Evolutionary conservation across 2,888 invertebrate genomes (phyloP), one percentile per base, ranked within the genome.

Genomic region (Smittia sp.): DNA sequence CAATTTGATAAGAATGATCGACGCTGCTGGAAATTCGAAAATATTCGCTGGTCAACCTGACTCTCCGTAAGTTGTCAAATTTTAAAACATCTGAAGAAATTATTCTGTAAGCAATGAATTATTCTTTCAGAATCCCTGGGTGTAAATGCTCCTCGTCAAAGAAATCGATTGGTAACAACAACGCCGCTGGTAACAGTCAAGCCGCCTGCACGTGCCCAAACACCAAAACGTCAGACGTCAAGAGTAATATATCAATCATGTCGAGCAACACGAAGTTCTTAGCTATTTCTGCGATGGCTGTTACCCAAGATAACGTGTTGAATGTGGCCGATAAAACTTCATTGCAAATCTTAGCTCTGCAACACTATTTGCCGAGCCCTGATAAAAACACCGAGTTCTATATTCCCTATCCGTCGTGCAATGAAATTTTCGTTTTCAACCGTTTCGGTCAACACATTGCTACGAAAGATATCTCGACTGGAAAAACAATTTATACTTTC

Each of bases 261-360:
- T 95, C 96, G 1, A 93, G 94, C 1, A 95, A 94, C 80, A 94
- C 96, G 0, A 89, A 92, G 80, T 94, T 96, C 83, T 91, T 91
- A 78, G 89, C 92, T 2, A 92, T 93, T 80, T 93, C 93, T 41
- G 93, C 96, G 13, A 86, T 98, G 62, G 92, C 96, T 11, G 95
- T 98, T 46, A 94, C 96, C 32, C 95, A 97, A 39, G 96, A 96
- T 80, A 96, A 97, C n/a, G 92, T 95, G 74, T 86, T 98, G 66
- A 94, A 97, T 83, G 91, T 98, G 68, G 95, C 97, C 46, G 98
- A 99, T 85, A 94, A 96, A 87, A 93, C 90, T 67, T 93, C 92
- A 2, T 83, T 94, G 11, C 93, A 93, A 78, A 93, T 94, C 74
- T 83, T 94, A 74, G 92, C 94, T 0, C 80, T 94, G 77, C 93